Conservation (phyloP, 2,888 invertebrate genomes). For the Parthenolecanium corni region DNA sequence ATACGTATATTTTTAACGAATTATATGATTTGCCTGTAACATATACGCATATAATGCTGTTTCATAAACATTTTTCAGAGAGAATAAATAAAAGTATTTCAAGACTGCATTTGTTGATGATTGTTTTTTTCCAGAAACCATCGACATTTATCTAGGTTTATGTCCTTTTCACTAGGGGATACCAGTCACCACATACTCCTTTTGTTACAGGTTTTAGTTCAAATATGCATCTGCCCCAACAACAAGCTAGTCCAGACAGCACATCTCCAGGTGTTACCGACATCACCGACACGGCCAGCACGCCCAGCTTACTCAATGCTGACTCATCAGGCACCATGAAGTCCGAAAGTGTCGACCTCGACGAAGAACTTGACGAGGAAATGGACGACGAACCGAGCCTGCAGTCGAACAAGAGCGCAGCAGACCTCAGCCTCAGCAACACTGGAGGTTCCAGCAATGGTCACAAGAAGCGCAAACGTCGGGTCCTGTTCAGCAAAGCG, state of each 20-base stretch:
- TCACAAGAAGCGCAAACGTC: conserved; percentile 84
- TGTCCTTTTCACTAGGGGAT: too few species aligned
- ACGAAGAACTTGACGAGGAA: conserved; percentile 45
- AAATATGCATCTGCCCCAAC: conserved; percentile 39
- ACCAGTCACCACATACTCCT: too few species aligned
- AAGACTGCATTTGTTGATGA: too few species aligned
- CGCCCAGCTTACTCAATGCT: conserved; percentile 30
- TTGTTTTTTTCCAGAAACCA: too few species aligned
- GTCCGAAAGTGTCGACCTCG: conserved; percentile 28
- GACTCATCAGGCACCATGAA: conserved; percentile 29
- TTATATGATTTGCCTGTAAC: too few species aligned
- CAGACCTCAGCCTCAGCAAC: conserved; percentile 37
- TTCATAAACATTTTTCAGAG: too few species aligned
- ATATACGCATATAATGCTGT: too few species aligned
- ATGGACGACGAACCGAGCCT: conserved; percentile 49
- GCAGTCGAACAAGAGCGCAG: conserved; percentile 35
- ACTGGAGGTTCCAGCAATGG: conserved; percentile 36
- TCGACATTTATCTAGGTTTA: too few species aligned
- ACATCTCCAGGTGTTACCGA: conserved; percentile 51
- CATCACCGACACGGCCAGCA: conserved; percentile 37
- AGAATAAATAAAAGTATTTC: too few species aligned
- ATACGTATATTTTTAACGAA: too few species aligned
- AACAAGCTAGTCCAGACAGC: conserved; percentile 72
- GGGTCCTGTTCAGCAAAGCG: conserved; percentile 89
- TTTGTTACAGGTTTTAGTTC: conserved; percentile 30